Evolutionary conservation across 1,140 invertebrate species (phyloP), one percentile per base, ranked within the genome.

Genomic region (Cylas formicarius): DNA sequence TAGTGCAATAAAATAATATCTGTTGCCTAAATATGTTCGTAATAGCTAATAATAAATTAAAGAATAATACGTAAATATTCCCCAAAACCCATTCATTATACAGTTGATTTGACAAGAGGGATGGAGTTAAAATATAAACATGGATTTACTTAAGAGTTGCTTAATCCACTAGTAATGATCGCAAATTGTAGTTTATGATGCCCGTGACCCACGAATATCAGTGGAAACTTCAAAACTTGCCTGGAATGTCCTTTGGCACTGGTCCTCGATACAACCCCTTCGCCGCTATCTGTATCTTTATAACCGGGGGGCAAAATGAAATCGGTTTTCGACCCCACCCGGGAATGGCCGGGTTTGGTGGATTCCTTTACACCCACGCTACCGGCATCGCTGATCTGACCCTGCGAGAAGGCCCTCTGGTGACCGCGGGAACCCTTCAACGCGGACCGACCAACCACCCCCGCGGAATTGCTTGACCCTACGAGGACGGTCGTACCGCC

Each of bases 291-390:
- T 26, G 53, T 67, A 44, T 74, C 81, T 57, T 73, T 80, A 62
- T 88, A 82, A 1, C 81, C 81, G 0, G 83, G 82, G 1, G 88
- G 88, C 19, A 90, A 68, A 28, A 89, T 89, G 55, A 91, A 91
- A 54, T 90, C 86, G 1, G 88, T 90, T 59, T 80, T 84, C 44
- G 85, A 89, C 19, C 82, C 81, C n/a, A 83, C 78, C 10, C 87
- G 73, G 55, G 77, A 82, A 67, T 90, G 86, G 1, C 83, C 82
- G 14, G 68, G 69, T 14, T 42, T 67, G 57, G 41, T 46, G 8
- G 33, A 16, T 28, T 60, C 46, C 16, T 70, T 68, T 3, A 19
- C 19, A 17, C 71, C 69, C 0, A 70, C 54, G 23, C 68, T 57
- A 53, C 61, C 49, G 55, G 70, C 50, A 41, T 65, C 58, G 9